phyloP scores from a whole-genome alignment of 2,113 vertebrate species.

The Elephas maximus region DNA sequence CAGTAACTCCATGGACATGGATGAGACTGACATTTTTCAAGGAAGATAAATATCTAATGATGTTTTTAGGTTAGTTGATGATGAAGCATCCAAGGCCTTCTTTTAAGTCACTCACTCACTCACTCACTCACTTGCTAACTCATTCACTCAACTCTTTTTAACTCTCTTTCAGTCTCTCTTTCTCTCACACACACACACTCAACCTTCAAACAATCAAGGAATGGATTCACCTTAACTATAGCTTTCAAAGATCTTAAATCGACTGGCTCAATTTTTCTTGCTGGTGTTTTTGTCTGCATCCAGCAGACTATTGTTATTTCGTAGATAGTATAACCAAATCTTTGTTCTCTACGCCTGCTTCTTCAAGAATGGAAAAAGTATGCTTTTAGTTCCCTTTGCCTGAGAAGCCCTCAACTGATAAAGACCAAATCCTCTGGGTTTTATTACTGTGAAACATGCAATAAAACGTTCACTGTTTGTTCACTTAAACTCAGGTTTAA shows the following conservation, averaged over 20 bases:
- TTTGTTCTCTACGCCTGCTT: neutral
- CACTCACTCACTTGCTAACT: neutral
- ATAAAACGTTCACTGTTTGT: neutral
- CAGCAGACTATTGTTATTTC: neutral
- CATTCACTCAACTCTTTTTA: too few relatives aligned
- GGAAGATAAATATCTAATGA: neutral
- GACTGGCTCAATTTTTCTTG: neutral
- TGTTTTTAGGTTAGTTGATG: neutral
- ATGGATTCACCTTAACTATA: too few relatives aligned
- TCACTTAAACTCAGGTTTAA: slow-evolving; percentile 32
- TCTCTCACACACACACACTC: neutral
- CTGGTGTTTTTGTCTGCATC: neutral
- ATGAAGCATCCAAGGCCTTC: neutral
- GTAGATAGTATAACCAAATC: neutral
- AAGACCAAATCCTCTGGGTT: neutral
- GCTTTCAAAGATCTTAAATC: neutral
- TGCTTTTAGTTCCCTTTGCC: neutral
- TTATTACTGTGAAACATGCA: neutral
- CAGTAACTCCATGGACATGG: neutral
- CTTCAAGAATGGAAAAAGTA: slow-evolving; percentile 17
- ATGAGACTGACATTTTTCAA: neutral
- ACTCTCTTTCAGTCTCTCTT: neutral
- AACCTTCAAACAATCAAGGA: neutral
- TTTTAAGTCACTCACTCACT: neutral
- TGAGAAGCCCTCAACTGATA: neutral